Conservation (phyloP, 2,888 invertebrate species). For the Alitta virens region DNA sequence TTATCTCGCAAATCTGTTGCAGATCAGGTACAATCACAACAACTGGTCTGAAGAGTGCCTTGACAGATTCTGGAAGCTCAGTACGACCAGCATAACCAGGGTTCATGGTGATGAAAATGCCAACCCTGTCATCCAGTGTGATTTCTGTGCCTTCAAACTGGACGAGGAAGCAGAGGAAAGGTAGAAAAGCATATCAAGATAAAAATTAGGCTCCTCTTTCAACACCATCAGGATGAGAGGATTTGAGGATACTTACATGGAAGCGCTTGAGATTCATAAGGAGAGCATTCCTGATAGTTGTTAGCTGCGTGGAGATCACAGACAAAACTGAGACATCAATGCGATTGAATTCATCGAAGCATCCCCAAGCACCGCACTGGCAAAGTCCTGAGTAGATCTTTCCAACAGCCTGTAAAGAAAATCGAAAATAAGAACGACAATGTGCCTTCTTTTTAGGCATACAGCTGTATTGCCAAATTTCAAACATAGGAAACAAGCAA, state of each 20-base stretch:
- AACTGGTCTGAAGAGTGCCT: slow-evolving; percentile 86
- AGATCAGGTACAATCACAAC: slow-evolving; percentile 89
- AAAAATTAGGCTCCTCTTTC: too few species aligned
- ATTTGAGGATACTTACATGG: slow-evolving; percentile 62
- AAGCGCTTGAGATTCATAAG: slow-evolving; percentile 74
- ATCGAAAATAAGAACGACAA: too few species aligned
- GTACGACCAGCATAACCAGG: slow-evolving; percentile 90
- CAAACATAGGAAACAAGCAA: too few species aligned
- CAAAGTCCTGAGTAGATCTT: slow-evolving; percentile 66
- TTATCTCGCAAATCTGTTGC: slow-evolving; percentile 88
- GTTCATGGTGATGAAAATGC: slow-evolving; percentile 94
- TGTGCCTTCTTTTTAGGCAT: too few species aligned
- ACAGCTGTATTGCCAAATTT: too few species aligned
- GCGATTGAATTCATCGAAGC: slow-evolving; percentile 92
- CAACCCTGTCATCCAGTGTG: slow-evolving; percentile 77
- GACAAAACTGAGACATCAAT: slow-evolving; percentile 90
- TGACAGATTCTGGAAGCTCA: slow-evolving; percentile 83
- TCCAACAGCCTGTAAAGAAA: slow-evolving; percentile 65
- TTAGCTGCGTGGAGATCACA: slow-evolving; percentile 87
- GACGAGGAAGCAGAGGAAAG: slow-evolving; percentile 10
- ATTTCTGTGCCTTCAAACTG: slow-evolving; percentile 85
- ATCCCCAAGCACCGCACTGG: slow-evolving; percentile 92
- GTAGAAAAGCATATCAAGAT: too few species aligned
- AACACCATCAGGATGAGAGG: neutral
- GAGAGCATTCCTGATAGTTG: slow-evolving; percentile 82